Evolutionary conservation across 1,140 invertebrate genomes (phyloP).

Genomic region (Leptinotarsa undecemlineata): DNA sequence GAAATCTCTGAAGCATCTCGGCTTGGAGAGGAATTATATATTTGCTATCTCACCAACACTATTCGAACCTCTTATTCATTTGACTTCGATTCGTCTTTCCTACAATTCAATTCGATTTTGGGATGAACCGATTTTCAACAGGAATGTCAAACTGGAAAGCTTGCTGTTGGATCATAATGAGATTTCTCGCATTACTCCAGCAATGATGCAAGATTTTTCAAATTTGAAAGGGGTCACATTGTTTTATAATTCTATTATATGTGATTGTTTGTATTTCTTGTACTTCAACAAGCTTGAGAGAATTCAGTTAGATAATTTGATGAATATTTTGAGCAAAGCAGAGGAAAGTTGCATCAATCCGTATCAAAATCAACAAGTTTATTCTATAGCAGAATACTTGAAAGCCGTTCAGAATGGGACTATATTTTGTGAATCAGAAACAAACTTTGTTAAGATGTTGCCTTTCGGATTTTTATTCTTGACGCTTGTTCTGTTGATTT

Average conservation of each 20-base stretch:
- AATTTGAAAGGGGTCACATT: slow-evolving; percentile 57
- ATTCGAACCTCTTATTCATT: slow-evolving; percentile 55
- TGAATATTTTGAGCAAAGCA: background rate
- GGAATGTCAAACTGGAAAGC: slow-evolving; percentile 50
- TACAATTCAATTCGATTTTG: slow-evolving; percentile 59
- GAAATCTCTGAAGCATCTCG: slow-evolving; percentile 58
- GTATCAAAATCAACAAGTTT: background rate
- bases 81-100: slow-evolving; percentile 58
- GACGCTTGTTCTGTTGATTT: slow-evolving; percentile 10
- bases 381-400: slow-evolving; percentile 28
- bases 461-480: slow-evolving; percentile 29
- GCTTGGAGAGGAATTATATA: slow-evolving; percentile 59
- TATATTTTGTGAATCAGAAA: slow-evolving; percentile 18
- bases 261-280: slow-evolving; percentile 58
- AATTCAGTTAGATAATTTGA: background rate
- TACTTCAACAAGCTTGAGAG: slow-evolving; percentile 43
- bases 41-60: slow-evolving; percentile 54
- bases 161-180: slow-evolving; percentile 59
- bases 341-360: background rate
- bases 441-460: slow-evolving; percentile 12
- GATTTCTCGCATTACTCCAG: slow-evolving; percentile 58
- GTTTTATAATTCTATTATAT: slow-evolving; percentile 60
- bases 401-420: slow-evolving; percentile 16
- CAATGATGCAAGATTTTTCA: slow-evolving; percentile 61
- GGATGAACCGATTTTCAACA: slow-evolving; percentile 57